Base-by-base conservation (phyloP, 2,797 vertebrate genomes). In the Lacerta bilineata region DNA sequence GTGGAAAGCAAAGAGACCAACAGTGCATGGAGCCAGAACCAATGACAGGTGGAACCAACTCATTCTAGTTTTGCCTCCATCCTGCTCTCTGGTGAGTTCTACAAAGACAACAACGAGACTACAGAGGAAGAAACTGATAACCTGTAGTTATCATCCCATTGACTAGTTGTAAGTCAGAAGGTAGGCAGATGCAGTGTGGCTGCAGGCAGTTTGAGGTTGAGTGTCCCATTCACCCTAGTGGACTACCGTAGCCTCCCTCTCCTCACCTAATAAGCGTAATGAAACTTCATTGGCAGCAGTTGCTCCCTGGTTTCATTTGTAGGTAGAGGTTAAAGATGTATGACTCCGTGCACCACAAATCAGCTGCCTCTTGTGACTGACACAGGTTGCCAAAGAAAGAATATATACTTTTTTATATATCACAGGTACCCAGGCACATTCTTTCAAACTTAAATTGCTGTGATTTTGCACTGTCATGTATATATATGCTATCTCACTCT, bases 261-360 rank as follows among this genome's bases (percentile, higher is more conserved):
- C 2, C 13, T 15, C 43, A 1, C 25, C 50, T 43, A 46, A 11
- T 7, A 27, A 78, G 33, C 0, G 5, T 41, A 59, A 41, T 11
- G 3, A 77, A 61, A 43, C n/a, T 39, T 27, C 7, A 17, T 1
- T 55, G 59, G n/a, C 33, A 36, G 23, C 8, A 71, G 39, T 13
- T 66, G 13, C 59, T 59, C 13, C 66, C 9, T 2, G 0, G 0
- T 0, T 0, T 33, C n/a, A 46, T 10, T 0, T 64, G n/a, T 2
- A 79, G 77, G 27, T 4, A 3, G n/a, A 20, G 69, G 15, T 50
- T 36, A 25, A 41, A 3, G 0, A 0, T 4, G 15, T 15, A 1
- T 4, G 15, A 8, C 2, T 39, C 0, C 23, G 33, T 20, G 17
- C 41, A n/a, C 46, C 41, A 13, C n/a, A 55, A 75, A 10, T 23